Evolutionary conservation across 2,888 invertebrate genomes (phyloP).

Genomic region (Synergus laeviventris): DNA sequence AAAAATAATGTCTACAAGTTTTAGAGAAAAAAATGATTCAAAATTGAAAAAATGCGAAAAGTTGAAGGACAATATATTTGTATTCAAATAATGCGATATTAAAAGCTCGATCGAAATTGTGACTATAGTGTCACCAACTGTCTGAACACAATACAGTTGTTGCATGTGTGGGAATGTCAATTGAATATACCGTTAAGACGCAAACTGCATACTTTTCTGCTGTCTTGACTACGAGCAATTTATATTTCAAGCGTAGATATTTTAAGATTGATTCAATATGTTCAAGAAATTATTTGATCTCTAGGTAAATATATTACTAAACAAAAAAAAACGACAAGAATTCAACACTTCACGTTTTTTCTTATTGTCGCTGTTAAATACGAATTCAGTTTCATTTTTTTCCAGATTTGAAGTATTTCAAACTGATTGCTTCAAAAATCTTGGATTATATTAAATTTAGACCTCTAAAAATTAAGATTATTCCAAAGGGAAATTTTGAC

Average conservation of each 20-base stretch:
- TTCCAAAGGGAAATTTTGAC: no score
- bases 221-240: background rate
- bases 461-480: no score
- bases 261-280: background rate
- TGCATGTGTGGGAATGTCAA: conserved; percentile 33
- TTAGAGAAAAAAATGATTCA: no score
- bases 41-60: no score
- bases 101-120: background rate
- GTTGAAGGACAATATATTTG: background rate
- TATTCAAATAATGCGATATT: background rate
- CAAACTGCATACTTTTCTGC: conserved; percentile 33
- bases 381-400: no score
- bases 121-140: conserved; percentile 9
- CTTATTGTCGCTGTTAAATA: background rate
- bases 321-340: background rate
- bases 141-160: conserved; percentile 1
- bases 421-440: no score
- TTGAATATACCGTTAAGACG: conserved; percentile 25
- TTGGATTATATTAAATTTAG: no score
- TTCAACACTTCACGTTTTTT: background rate
- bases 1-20: no score
- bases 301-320: background rate
- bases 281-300: background rate
- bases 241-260: conserved; percentile 9
- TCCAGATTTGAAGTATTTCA: no score